phyloP scores from a whole-genome alignment of 2,113 vertebrate species.

The Fulmarus glacialis region DNA sequence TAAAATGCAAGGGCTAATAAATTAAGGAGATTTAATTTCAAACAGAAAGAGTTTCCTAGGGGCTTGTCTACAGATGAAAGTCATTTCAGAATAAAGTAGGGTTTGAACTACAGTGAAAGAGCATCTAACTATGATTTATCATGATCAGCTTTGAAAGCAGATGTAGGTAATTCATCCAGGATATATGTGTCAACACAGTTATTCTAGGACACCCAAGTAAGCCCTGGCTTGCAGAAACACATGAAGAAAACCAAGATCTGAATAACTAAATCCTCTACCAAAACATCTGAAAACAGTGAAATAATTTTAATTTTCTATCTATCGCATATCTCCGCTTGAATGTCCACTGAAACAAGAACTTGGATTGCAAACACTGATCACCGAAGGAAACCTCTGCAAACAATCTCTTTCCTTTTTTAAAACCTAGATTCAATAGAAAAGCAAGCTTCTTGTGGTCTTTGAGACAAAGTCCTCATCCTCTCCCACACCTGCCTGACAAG shows the following conservation, averaged over 20 bases:
- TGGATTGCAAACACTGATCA: neutral
- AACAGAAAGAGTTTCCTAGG: neutral
- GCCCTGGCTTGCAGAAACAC: neutral
- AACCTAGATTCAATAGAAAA: neutral
- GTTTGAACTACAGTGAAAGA: neutral
- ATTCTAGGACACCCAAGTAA: neutral
- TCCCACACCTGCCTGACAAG: fast-evolving
- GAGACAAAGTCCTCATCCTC: neutral
- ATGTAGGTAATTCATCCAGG: neutral
- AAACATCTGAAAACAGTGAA: neutral
- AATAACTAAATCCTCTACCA: neutral
- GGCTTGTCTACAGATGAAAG: neutral
- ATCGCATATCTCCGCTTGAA: fast-evolving
- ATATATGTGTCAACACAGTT: neutral
- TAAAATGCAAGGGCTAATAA: neutral
- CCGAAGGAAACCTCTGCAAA: neutral
- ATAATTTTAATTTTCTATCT: neutral
- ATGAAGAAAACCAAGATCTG: neutral
- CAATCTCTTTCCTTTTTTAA: neutral
- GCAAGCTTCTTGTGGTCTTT: neutral
- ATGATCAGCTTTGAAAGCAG: neutral
- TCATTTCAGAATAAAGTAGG: neutral
- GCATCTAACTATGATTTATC: neutral
- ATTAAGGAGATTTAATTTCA: neutral
- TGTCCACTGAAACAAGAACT: neutral